Evolutionary conservation across 2,888 invertebrate genomes (phyloP).

Genomic region (Unio pictorum): DNA sequence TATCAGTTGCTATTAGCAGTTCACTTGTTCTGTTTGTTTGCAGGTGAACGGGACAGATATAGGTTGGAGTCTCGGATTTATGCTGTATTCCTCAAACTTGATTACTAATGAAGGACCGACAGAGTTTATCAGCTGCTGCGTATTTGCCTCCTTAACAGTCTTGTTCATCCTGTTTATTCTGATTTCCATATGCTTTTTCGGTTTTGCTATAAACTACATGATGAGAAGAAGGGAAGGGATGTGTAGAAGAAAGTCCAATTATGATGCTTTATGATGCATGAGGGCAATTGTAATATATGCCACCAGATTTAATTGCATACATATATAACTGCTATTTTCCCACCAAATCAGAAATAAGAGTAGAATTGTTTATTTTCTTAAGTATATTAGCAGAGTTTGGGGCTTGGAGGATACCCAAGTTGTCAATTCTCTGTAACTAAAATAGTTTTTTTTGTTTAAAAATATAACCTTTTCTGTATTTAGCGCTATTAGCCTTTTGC

Average conservation of each 20-base stretch:
- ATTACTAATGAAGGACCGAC: slow-evolving; percentile 60
- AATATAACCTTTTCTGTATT: too few relatives aligned
- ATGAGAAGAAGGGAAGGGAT: slow-evolving; percentile 19
- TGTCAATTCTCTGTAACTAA: too few relatives aligned
- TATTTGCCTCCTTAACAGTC: slow-evolving; percentile 51
- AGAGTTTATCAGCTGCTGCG: slow-evolving; percentile 27
- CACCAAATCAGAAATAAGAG: too few relatives aligned
- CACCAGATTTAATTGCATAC: too few relatives aligned
- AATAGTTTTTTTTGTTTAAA: too few relatives aligned
- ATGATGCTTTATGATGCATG: slow-evolving; percentile 40
- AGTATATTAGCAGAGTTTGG: too few relatives aligned
- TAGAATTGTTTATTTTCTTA: too few relatives aligned
- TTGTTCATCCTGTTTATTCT: slow-evolving; percentile 60
- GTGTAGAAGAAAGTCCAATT: slow-evolving; percentile 33
- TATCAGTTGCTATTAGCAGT: too few relatives aligned
- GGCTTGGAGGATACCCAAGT: too few relatives aligned
- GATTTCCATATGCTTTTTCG: slow-evolving; percentile 54
- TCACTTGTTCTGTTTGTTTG: slow-evolving; percentile 13
- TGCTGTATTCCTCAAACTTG: slow-evolving; percentile 72
- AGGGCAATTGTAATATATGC: too few relatives aligned
- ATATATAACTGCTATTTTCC: too few relatives aligned
- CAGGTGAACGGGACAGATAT: slow-evolving; percentile 69
- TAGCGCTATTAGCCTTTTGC: too few relatives aligned
- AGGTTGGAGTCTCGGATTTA: slow-evolving; percentile 74
- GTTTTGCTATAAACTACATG: slow-evolving; percentile 40